Conservation (phyloP, 2,113 vertebrate genomes). For the Sinocyclocheilus anophthalmus region DNA sequence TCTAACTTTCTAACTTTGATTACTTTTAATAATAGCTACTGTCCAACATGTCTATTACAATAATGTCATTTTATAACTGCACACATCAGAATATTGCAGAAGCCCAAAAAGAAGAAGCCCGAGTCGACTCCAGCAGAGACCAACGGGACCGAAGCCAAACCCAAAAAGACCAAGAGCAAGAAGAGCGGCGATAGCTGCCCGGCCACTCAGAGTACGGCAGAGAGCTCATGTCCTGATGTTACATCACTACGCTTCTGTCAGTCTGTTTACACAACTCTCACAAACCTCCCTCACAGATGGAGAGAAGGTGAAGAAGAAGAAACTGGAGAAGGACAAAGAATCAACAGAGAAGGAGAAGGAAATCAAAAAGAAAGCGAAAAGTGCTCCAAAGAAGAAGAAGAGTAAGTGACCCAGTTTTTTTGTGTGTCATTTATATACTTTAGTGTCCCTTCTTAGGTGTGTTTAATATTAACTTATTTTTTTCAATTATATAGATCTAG, state of each 20-base stretch:
- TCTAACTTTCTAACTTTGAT: not conserved
- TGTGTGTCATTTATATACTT: no score
- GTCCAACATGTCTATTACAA: no score
- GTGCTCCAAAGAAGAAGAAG: slow-evolving; percentile 77
- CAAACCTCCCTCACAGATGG: slow-evolving; percentile 63
- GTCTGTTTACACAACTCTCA: slow-evolving; percentile 2
- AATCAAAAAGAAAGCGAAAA: slow-evolving; percentile 77
- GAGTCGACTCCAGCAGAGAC: slow-evolving; percentile 62
- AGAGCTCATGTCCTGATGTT: not conserved
- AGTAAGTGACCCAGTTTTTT: slow-evolving; percentile 51
- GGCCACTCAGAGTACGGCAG: slow-evolving; percentile 66
- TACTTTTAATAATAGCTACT: no score
- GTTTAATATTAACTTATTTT: not conserved
- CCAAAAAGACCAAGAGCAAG: slow-evolving; percentile 75
- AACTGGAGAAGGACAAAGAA: slow-evolving; percentile 74
- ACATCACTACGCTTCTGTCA: not conserved
- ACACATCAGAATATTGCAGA: slow-evolving; percentile 55
- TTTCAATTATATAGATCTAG: not conserved
- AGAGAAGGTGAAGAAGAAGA: slow-evolving; percentile 80
- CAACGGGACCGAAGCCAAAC: slow-evolving; percentile 72
- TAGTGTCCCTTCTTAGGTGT: no score
- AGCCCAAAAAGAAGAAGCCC: slow-evolving; percentile 78
- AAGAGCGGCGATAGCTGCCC: slow-evolving; percentile 70
- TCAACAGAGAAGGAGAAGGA: slow-evolving; percentile 70
- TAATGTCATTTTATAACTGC: no score